Evolutionary conservation across 2,113 vertebrate genomes (phyloP).

Genomic region (Picathartes gymnocephalus): DNA sequence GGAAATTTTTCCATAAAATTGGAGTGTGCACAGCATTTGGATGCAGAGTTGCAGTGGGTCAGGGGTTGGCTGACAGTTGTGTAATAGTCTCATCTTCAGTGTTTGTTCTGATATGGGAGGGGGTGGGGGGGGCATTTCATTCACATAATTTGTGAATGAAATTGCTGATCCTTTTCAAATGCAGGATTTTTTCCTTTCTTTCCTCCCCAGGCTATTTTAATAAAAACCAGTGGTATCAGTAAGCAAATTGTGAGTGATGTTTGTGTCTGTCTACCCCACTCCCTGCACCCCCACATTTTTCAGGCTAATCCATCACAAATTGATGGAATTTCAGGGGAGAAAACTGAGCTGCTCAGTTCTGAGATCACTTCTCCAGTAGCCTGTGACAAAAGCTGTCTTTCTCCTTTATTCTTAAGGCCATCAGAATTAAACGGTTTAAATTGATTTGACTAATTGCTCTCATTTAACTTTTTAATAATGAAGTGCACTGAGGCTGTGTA

Average conservation of each 20-base stretch:
- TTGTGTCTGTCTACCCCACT: background rate
- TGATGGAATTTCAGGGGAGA: background rate
- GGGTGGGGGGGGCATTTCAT: background rate
- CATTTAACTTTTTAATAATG: background rate
- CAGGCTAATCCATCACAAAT: background rate
- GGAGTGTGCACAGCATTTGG: background rate
- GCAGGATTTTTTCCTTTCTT: background rate
- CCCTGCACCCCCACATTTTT: background rate
- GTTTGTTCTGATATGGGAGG: background rate
- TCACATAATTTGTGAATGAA: background rate
- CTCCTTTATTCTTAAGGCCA: background rate
- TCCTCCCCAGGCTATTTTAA: background rate
- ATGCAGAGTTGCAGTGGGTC: background rate
- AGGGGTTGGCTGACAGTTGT: background rate
- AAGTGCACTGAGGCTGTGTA: background rate
- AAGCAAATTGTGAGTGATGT: background rate
- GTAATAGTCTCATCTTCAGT: background rate
- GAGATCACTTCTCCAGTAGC: background rate
- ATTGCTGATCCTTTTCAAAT: background rate
- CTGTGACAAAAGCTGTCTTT: background rate
- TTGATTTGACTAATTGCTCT: conserved; percentile 3
- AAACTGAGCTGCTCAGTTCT: background rate
- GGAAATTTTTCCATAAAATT: background rate
- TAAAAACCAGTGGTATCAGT: background rate
- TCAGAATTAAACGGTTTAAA: background rate